A percentile compares a stretch with the other conserved stretches of the same genome.
phyloP scores from a whole-genome alignment of 2,113 vertebrate species.

The Pelvicachromis taeniatus region DNA sequence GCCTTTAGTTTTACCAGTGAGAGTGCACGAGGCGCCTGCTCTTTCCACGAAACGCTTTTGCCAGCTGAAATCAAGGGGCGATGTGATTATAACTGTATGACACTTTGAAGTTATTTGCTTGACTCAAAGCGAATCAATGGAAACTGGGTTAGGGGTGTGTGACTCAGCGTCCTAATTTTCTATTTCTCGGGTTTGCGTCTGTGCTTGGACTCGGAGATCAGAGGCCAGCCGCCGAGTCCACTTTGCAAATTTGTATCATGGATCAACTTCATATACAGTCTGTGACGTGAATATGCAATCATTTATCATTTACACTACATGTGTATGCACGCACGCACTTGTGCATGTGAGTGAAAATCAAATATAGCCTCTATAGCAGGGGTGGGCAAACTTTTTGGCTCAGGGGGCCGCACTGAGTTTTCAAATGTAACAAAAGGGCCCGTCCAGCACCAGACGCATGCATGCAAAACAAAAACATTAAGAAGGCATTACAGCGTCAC shows the following conservation, averaged over 20 bases:
- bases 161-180: background rate
- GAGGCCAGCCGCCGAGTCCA: background rate
- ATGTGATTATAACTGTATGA: background rate
- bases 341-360: rapidly evolving
- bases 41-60: background rate
- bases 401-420: too few relatives aligned
- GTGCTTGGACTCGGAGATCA: background rate
- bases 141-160: background rate
- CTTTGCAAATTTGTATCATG: background rate
- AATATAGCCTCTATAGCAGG: background rate
- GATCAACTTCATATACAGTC: background rate
- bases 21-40: background rate
- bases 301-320: background rate
- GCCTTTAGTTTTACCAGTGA: background rate
- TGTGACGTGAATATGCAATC: background rate
- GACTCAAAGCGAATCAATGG: background rate
- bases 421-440: too few relatives aligned
- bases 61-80: background rate
- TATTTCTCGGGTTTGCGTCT: background rate
- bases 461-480: too few relatives aligned
- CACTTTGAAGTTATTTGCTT: background rate
- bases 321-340: rapidly evolving
- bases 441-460: too few relatives aligned
- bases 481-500: too few relatives aligned
- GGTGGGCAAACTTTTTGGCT: too few relatives aligned